These are phyloP conservation scores for Heliconius charithonia DNA, from an alignment of 2,888 invertebrate species.

Conservation along the genomic window DNA sequence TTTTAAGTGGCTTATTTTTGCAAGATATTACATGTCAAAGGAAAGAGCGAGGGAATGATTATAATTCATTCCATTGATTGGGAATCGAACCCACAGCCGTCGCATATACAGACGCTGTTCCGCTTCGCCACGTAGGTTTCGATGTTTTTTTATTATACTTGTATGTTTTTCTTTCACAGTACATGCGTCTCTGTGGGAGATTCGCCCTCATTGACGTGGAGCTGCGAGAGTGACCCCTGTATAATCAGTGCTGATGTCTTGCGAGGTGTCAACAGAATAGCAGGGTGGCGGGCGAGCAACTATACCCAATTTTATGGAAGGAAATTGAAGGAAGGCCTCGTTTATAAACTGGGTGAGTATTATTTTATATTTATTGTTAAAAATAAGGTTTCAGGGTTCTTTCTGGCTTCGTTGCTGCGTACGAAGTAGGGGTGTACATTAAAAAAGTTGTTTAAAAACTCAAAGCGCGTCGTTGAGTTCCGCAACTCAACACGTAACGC, in stretches of 20 bases:
- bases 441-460: too few relatives aligned
- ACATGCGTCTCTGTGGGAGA: slow-evolving; percentile 74
- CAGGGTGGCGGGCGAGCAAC: slow-evolving; percentile 91
- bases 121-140: background rate
- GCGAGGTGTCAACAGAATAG: slow-evolving; percentile 84
- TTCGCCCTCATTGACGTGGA: slow-evolving; percentile 69
- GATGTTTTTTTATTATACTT: too few relatives aligned
- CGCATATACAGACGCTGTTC: background rate
- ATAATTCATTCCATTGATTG: background rate
- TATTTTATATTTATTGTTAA: background rate
- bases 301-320: slow-evolving; percentile 93
- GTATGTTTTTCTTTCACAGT: slow-evolving; percentile 63
- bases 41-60: background rate
- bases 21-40: background rate
- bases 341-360: slow-evolving; percentile 87
- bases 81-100: background rate
- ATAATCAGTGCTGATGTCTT: slow-evolving; percentile 89
- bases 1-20: background rate
- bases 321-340: slow-evolving; percentile 91
- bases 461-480: too few relatives aligned
- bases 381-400: background rate
- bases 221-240: slow-evolving; percentile 89
- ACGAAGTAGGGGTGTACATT: too few relatives aligned
- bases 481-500: too few relatives aligned
- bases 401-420: too few relatives aligned